Base-by-base conservation (phyloP, 1,140 invertebrate genomes). In the Pentalonia nigronervosa region DNA sequence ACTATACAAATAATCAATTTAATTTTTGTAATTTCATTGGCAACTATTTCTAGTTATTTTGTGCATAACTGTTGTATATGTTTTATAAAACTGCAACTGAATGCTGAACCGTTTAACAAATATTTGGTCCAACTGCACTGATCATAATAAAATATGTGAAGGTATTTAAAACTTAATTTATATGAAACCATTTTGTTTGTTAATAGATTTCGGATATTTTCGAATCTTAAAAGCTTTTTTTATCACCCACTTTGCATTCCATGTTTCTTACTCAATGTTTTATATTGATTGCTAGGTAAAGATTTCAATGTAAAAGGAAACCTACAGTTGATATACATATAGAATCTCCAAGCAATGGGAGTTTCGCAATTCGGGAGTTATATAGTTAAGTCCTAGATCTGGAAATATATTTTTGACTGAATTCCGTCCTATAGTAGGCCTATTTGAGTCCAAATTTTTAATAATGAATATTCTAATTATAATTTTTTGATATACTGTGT, bases 141-240 rank as follows among this genome's bases (percentile, higher is more conserved):
- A n/a, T 76, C 11, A 34, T 6, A 76, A n/a, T 17, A 76, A 76
- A 76, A 76, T 76, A 76, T 17, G 11, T n/a, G 30, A 76, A n/a
- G 30, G 56, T 60, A 67, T n/a, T n/a, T 76, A 76, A 76, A n/a
- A 76, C 30, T 76, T 76, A 76, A 76, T 76, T 76, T n/a, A n/a
- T 67, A n/a, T n/a, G 30, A 30, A 76, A 76, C n/a, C 30, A 76
- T 76, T n/a, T n/a, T 76, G 30, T n/a, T 76, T 17, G 14, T 67
- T 67, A 67, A 67, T 67, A 76, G n/a, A n/a, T 76, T 30, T 67
- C 30, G 0, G 60, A 17, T 1, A n/a, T n/a, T n/a, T 67, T 67
- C 17, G 30, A n/a, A 67, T 53, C 20, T 7, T 53, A 6, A n/a
- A 7, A 76, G 0, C 4, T n/a, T 76, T 76, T n/a, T 76, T 76